These are phyloP conservation scores for Apamea crenata DNA, from an alignment of 2,888 invertebrate genomes.

Conservation along the genomic window DNA sequence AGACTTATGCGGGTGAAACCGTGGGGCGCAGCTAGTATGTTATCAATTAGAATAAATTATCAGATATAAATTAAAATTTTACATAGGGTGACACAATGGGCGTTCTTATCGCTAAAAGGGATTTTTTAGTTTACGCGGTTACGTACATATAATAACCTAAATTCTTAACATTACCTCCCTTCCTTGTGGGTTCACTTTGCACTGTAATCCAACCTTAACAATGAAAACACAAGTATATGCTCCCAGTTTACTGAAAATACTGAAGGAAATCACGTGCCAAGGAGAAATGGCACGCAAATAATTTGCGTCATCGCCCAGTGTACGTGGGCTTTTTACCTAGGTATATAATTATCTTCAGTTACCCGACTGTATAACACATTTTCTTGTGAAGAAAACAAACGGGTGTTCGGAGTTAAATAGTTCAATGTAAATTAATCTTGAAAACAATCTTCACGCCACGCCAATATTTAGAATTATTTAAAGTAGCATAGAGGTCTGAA, in stretches of 20 bases:
- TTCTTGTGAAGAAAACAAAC: background rate
- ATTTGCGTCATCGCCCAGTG: slow-evolving; percentile 49
- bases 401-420: background rate
- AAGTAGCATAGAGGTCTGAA: too few relatives aligned
- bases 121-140: background rate
- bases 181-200: background rate
- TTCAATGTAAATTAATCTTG: background rate
- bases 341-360: slow-evolving; percentile 15
- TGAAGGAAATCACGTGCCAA: slow-evolving; percentile 48
- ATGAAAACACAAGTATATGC: slow-evolving; percentile 51
- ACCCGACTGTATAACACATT: background rate
- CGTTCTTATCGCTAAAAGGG: background rate
- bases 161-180: background rate
- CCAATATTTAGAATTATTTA: background rate
- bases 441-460: background rate
- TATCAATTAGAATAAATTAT: background rate
- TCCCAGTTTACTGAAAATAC: slow-evolving; percentile 44
- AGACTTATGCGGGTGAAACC: background rate
- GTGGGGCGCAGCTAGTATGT: background rate
- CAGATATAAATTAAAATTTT: background rate
- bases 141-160: background rate
- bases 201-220: slow-evolving; percentile 15
- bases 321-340: slow-evolving; percentile 24
- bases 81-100: background rate
- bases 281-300: slow-evolving; percentile 50